Conservation (phyloP, 1,140 invertebrate species). For the Mycetomoellerius zeteki region DNA sequence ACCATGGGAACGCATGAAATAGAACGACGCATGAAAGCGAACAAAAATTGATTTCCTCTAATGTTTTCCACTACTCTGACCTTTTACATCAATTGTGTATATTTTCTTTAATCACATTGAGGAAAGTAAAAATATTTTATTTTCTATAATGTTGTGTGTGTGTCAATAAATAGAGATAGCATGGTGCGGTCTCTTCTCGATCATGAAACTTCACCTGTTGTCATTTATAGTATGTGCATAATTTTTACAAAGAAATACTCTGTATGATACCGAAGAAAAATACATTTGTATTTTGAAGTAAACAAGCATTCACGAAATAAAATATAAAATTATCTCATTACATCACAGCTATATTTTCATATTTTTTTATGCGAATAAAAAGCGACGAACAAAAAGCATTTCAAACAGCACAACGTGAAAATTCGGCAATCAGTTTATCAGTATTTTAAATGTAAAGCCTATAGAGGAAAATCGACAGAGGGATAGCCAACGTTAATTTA, state of each 20-base stretch:
- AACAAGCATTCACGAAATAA: neutral
- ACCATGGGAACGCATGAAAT: neutral
- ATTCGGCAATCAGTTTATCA: neutral
- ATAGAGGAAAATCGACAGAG: neutral
- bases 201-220: neutral
- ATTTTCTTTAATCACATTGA: neutral
- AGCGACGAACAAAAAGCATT: neutral
- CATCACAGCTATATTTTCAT: neutral
- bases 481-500: slow-evolving; percentile 11
- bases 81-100: neutral
- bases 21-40: neutral
- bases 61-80: neutral
- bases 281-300: neutral
- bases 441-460: neutral
- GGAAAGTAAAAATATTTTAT: slow-evolving; percentile 21
- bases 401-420: neutral
- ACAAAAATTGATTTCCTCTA: slow-evolving; percentile 27
- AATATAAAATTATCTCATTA: slow-evolving; percentile 6
- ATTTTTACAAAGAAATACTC: neutral
- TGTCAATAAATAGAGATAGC: slow-evolving; percentile 30
- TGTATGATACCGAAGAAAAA: neutral
- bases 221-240: neutral
- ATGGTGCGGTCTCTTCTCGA: neutral
- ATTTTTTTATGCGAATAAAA: neutral
- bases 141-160: slow-evolving; percentile 26